Conservation (phyloP, 2,888 invertebrate species). For the Punctoribates punctum region DNA sequence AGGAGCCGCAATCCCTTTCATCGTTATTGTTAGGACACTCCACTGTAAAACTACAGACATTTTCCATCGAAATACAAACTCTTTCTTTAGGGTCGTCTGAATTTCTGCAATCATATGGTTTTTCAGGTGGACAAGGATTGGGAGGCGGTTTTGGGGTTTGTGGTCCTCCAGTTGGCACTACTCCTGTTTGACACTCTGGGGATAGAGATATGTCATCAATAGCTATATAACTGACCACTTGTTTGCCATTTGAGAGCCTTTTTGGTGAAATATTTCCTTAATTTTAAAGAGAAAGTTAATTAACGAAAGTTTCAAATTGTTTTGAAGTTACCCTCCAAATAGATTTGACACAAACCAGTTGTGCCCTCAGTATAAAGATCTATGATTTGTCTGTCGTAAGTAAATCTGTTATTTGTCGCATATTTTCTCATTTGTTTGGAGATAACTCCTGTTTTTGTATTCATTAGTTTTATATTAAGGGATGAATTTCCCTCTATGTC, state of each 20-base stretch:
- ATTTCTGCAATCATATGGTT: neutral
- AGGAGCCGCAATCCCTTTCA: constrained; percentile 52
- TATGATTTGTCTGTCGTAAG: too few species aligned
- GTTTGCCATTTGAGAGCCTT: neutral
- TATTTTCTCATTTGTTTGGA: too few species aligned
- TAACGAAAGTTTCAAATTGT: too few species aligned
- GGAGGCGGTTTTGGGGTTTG: neutral
- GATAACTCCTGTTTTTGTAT: too few species aligned
- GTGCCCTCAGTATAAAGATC: too few species aligned
- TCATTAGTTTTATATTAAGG: too few species aligned
- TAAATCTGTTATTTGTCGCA: too few species aligned
- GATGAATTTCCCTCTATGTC: too few species aligned
- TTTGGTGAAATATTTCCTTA: too few species aligned
- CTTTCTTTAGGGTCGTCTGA: neutral
- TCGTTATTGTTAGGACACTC: constrained; percentile 54
- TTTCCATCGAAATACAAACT: constrained; percentile 32
- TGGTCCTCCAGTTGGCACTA: neutral
- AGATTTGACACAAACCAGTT: too few species aligned
- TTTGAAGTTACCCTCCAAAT: too few species aligned
- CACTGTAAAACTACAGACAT: constrained; percentile 53
- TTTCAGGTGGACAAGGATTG: neutral
- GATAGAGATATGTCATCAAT: neutral
- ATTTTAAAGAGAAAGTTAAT: too few species aligned
- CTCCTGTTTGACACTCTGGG: neutral
- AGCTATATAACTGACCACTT: neutral